Conservation (phyloP, 2,113 vertebrate genomes). For the Girardinichthys multiradiatus region DNA sequence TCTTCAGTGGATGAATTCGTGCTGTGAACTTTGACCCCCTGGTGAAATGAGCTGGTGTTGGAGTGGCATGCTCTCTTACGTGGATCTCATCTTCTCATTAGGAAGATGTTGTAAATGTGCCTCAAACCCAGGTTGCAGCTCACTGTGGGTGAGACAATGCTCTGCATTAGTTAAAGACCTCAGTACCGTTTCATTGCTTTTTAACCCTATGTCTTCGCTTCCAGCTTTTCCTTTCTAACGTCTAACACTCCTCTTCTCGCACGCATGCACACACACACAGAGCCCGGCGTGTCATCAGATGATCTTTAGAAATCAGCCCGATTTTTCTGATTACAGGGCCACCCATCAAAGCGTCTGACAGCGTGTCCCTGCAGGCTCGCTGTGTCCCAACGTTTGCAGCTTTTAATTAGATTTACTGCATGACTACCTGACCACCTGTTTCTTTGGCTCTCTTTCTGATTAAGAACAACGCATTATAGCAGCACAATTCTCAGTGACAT, state of each 20-base stretch:
- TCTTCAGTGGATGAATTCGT: slow-evolving; percentile 18
- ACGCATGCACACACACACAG: neutral
- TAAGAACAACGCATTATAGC: neutral
- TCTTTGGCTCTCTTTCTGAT: slow-evolving; percentile 8
- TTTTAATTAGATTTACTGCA: slow-evolving; percentile 39
- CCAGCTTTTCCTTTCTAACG: neutral
- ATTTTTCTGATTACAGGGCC: slow-evolving; percentile 43
- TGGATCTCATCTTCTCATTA: slow-evolving; percentile 41
- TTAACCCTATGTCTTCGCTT: no score
- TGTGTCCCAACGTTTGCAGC: slow-evolving; percentile 22
- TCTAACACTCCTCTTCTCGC: neutral
- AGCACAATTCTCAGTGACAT: neutral
- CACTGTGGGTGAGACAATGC: neutral
- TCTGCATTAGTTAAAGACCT: neutral
- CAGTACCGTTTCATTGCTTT: no score
- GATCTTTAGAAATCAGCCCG: slow-evolving; percentile 28
- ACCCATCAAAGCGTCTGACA: slow-evolving; percentile 42
- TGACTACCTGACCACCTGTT: slow-evolving; percentile 43
- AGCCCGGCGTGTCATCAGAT: slow-evolving; percentile 1
- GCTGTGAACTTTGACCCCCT: slow-evolving; percentile 39
- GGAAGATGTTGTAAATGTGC: slow-evolving; percentile 1
- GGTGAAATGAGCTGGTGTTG: slow-evolving; percentile 40
- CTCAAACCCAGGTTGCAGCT: slow-evolving; percentile 15
- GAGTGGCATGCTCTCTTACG: slow-evolving; percentile 25
- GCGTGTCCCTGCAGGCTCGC: slow-evolving; percentile 31